Evolutionary conservation across 2,888 invertebrate species (phyloP).

Genomic region (Helobdella robusta): DNA sequence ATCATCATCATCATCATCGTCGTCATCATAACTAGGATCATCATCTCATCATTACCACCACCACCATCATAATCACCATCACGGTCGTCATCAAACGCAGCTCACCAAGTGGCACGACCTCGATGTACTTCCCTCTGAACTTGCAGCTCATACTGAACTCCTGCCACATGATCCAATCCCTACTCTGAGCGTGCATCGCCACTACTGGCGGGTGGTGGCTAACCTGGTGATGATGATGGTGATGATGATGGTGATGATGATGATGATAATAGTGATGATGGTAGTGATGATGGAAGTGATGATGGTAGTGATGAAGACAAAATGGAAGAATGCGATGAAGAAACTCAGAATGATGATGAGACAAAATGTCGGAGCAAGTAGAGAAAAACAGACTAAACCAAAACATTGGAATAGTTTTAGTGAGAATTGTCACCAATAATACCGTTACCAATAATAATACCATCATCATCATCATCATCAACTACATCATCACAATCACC

Average conservation of each 20-base stretch:
- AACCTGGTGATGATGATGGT: slow-evolving; percentile 21
- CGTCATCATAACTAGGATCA: too few species aligned
- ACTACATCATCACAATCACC: too few species aligned
- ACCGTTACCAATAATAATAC: too few species aligned
- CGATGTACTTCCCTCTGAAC: slow-evolving; percentile 92
- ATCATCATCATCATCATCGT: too few species aligned
- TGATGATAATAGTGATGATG: slow-evolving; percentile 15
- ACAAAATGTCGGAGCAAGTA: neutral
- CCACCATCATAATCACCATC: too few species aligned
- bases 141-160: slow-evolving; percentile 99
- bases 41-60: too few species aligned
- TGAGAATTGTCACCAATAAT: too few species aligned
- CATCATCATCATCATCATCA: too few species aligned
- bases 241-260: slow-evolving; percentile 46
- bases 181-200: slow-evolving; percentile 85
- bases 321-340: slow-evolving; percentile 60
- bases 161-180: slow-evolving; percentile 87
- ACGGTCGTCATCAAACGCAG: too few species aligned
- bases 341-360: neutral
- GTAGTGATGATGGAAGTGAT: neutral
- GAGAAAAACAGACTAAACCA: neutral
- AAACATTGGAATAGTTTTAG: too few species aligned
- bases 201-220: slow-evolving; percentile 69
- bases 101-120: slow-evolving; percentile 57
- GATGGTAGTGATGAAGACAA: slow-evolving; percentile 61